Evolutionary conservation across 2,113 vertebrate genomes (phyloP), one percentile per base, ranked within the genome.

Genomic region (Amazona vittata): DNA sequence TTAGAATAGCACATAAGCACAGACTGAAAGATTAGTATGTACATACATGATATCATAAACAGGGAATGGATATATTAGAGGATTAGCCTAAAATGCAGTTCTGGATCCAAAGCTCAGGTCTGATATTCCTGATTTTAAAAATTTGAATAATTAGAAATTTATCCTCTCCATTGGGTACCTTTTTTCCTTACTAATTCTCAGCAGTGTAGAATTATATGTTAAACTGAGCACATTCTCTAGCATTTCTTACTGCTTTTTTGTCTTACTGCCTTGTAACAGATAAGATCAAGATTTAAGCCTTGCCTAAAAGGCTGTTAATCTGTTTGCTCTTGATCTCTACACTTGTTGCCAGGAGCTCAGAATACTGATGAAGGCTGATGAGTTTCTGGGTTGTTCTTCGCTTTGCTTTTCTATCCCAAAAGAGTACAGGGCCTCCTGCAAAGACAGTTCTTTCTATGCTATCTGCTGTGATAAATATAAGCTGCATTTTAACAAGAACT

Each of bases 251-350:
- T 81, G 39, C 5, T 37, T 92, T 92, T 92, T 93, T 76, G 3
- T 88, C 55, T n/a, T 93, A 46, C 73, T 90, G 44, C 28, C 9
- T 81, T 81, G n/a, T 83, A 18, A 60, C 14, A 71, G 68, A 20
- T 57, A 91, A 82, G n/a, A 91, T 67, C 41, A 60, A 86, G 43
- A n/a, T 83, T 77, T 55, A 67, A 83, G 15, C 22, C 68, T 81
- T 90, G 76, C 92, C 79, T 88, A 59, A 90, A 93, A 85, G 62
- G 19, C 75, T 94, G 50, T 41, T 86, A 43, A 69, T 80, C 63
- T 75, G 2, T 85, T 85, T 91, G 25, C 26, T 77, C 53, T 83
- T 88, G 70, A 60, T 96, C 44, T 67, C 47, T 49, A 2, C 60
- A 68, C 33, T 39, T 64, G 39, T 71, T 96, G 93, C 29, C 22